Evolutionary conservation across 1,140 invertebrate genomes (phyloP).

Genomic region (Heliothis virescens): DNA sequence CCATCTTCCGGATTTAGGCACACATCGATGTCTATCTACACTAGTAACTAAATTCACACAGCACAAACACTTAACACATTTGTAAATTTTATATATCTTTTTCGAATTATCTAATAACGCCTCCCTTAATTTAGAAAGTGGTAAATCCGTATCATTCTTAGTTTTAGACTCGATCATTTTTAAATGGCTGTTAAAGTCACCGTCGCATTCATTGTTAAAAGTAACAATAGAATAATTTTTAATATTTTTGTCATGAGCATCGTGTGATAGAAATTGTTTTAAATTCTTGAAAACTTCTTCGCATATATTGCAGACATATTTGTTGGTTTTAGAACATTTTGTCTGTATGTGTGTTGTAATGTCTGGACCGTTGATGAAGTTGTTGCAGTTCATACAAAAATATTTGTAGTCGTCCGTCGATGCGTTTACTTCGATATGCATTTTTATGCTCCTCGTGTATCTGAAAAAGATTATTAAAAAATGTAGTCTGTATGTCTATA

Average conservation of each 20-base stretch:
- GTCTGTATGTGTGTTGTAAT: not conserved
- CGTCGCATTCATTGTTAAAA: not conserved
- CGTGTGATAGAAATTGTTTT: not conserved
- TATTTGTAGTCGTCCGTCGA: constrained; percentile 41
- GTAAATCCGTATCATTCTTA: not conserved
- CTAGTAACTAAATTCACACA: constrained; percentile 3
- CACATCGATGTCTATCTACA: not conserved
- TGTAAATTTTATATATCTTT: not conserved
- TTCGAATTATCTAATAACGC: not conserved
- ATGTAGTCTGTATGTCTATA: not conserved
- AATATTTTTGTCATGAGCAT: not conserved
- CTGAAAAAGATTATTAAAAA: not conserved
- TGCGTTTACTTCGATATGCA: constrained; percentile 28
- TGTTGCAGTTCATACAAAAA: constrained; percentile 49
- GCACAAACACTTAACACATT: not conserved
- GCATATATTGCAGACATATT: not conserved
- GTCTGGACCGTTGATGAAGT: not conserved
- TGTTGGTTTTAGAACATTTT: not conserved
- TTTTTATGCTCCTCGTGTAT: constrained; percentile 31
- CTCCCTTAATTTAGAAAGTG: not conserved
- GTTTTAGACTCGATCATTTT: not conserved
- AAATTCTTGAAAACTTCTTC: not conserved
- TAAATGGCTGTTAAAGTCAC: not conserved
- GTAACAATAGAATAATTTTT: not conserved
- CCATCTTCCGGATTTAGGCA: not conserved